Evolutionary conservation across 1,140 invertebrate genomes (phyloP), one percentile per base, ranked within the genome.

Genomic region (Cyphomyrmex costatus): DNA sequence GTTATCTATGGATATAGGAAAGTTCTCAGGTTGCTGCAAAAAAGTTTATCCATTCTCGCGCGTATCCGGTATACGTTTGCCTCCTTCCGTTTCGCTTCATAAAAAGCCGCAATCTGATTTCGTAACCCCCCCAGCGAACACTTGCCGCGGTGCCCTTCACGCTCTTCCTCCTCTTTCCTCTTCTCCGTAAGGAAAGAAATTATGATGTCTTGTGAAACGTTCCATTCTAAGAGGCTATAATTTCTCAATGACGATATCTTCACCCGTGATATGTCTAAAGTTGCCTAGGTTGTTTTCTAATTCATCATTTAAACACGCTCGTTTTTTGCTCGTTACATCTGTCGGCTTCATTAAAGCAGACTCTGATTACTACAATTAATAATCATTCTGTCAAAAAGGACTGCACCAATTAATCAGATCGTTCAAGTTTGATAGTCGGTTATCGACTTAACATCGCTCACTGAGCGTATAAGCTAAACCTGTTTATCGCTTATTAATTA

Each of bases 401-500:
- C 63, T 53, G 49, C 46, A 33, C 51, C 30, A 53, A 80, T 80
- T 80, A 80, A 80, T 79, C 61, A 79, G 77, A 66, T 70, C 46
- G 77, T 70, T 80, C 63, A 70, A 80, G 77, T 80, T 80, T 80
- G 63, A 80, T 80, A 70, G 46, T 36, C 46, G 77, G n/a, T 80
- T 68, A 80, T 80, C 49, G 63, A 80, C 30, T 80, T 56, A 80
- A 68, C 77, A 80, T 53, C 27, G 61, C 30, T 80, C 77, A 36
- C 63, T 19, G 46, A 70, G 14, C 77, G 63, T 21, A 33, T 56
- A 36, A 80, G 46, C 63, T 36, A 53, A 80, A 80, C 63, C 63
- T 80, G 77, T 53, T 80, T 80, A 80, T 68, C 61, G 77, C 8
- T 80, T 80, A 80, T 80, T 80, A 80, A 80, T 68, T 80, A 78